Base-by-base conservation (phyloP, 2,888 invertebrate genomes). In the Sussaba pulchella region DNA sequence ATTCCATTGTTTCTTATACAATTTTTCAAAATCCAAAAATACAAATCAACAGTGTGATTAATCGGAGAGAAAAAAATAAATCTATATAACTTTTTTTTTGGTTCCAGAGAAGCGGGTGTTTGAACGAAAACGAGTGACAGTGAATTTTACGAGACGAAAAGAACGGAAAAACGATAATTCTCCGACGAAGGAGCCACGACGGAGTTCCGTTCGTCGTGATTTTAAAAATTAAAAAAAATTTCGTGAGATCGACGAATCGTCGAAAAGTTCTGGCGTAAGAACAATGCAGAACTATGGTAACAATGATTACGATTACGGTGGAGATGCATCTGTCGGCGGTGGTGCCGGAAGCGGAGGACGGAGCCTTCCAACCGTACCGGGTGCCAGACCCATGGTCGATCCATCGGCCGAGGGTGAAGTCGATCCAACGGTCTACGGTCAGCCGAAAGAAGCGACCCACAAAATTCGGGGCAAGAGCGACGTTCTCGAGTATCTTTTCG, bases 401-500 rank as follows among this genome's bases (percentile, higher is more conserved):
- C 96, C 97, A 10, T 95, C 96, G 85, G 97, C 97, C 85, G 93
- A 94, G 87, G 97, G 97, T 82, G 97, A 97, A 92, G 98, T 98
- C 83, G 98, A 98, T 93, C 96, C 97, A 72, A 94, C 93, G 90
- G 93, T 95, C 87, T 98, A 98, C 92, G 96, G 96, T 10, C 95
- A 96, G 91, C 96, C 98, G 3, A 97, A 97, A 92, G 98, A 98
- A 89, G 96, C 97, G 67, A 97, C 98, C 86, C 96, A 97, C 93
- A 97, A 97, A 93, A 97, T 98, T 87, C 96, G 98, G 84, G 97
- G 98, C 45, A 96, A 95, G 91, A 95, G 96, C 85, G 98, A 98
- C 92, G 91, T 98, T 86, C 92, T 98, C 86, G 98, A 98, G 93
- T 94, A 96, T 92, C 92, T 98, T 84, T 96, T 96, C 91, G 96